These are phyloP conservation scores for Augochlora pura DNA, from an alignment of 1,140 invertebrate species.

Conservation along the genomic window DNA sequence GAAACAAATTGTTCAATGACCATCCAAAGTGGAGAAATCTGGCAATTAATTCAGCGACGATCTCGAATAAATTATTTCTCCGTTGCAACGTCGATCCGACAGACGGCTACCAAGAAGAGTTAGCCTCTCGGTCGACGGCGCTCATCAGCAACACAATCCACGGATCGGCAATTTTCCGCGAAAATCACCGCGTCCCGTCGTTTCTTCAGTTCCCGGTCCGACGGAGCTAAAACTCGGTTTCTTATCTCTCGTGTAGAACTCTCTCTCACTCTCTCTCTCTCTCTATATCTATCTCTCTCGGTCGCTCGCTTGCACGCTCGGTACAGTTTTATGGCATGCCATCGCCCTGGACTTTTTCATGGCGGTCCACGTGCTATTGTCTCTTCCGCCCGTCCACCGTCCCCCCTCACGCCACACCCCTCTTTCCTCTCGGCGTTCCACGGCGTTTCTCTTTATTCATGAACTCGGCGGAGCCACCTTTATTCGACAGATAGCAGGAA, in stretches of 20 bases:
- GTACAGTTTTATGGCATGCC: constrained; percentile 28
- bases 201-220: neutral
- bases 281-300: no score
- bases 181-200: neutral
- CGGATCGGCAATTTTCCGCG: neutral
- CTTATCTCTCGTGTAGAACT: constrained; percentile 12
- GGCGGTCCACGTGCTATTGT: constrained; percentile 1
- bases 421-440: neutral
- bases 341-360: constrained; percentile 33
- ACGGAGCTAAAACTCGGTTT: constrained; percentile 4
- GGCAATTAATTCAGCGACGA: no score
- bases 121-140: no score
- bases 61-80: no score
- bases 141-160: no score
- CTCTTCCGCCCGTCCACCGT: no score
- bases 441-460: constrained; percentile 21
- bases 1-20: no score
- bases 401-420: no score
- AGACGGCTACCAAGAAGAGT: no score
- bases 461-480: constrained; percentile 4
- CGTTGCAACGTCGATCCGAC: neutral
- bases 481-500: constrained; percentile 38
- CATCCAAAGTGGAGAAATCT: no score
- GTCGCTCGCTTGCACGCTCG: no score
- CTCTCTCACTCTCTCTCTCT: no score